A percentile compares a stretch with the other conserved stretches of the same genome.
These are phyloP conservation scores for Centruroides vittatus DNA, from an alignment of 1,140 invertebrate genomes.

Conservation along the genomic window DNA sequence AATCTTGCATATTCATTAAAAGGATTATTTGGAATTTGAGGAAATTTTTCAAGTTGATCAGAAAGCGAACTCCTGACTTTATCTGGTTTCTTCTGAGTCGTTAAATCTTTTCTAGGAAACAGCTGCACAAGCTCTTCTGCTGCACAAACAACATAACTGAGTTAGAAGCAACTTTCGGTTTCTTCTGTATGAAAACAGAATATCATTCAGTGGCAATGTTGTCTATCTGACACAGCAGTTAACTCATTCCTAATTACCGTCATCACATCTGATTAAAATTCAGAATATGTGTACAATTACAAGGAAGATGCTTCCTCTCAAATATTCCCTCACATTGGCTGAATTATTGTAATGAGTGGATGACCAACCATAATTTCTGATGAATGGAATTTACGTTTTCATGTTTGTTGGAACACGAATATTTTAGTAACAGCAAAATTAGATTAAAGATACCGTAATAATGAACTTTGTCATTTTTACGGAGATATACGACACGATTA, in stretches of 20 bases:
- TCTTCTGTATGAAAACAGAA: not conserved
- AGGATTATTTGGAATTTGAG: conserved; percentile 59
- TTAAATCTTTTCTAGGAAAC: conserved; percentile 30
- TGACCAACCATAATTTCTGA: no score
- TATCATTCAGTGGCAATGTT: not conserved
- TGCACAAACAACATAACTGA: conserved; percentile 23
- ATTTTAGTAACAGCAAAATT: not conserved
- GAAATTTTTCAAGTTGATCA: conserved; percentile 55
- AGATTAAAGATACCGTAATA: not conserved
- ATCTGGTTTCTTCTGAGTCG: not conserved
- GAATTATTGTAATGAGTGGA: no score
- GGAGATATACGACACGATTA: not conserved
- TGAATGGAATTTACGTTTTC: no score
- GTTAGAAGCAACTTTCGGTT: not conserved
- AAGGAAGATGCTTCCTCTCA: no score
- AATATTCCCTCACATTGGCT: no score
- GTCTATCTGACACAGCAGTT: no score
- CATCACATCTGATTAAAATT: no score
- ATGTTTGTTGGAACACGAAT: no score
- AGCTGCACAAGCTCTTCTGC: conserved; percentile 48
- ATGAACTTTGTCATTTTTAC: conserved; percentile 1
- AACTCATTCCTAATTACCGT: no score
- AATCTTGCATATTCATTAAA: conserved; percentile 80
- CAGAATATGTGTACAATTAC: no score
- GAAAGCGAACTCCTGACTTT: conserved; percentile 20